phyloP scores from a whole-genome alignment of 2,797 vertebrate genomes.

The Todus mexicanus region DNA sequence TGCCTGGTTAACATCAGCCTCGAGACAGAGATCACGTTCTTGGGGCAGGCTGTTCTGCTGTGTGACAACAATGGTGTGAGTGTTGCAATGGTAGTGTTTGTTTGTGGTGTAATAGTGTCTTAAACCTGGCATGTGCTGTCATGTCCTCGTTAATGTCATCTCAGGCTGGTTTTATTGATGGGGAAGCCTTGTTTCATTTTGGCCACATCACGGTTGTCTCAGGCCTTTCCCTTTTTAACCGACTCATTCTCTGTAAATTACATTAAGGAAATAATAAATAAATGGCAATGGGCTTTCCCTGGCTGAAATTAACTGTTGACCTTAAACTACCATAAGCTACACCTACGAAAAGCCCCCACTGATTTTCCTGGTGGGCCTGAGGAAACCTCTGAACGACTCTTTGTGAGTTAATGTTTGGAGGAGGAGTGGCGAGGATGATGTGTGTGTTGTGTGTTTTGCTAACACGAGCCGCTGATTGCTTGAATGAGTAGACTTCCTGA shows the following conservation, averaged over 20 bases:
- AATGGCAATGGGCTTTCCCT: constrained; percentile 34
- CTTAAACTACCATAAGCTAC: background rate
- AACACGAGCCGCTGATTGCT: background rate
- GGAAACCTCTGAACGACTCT: background rate
- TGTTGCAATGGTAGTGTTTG: background rate
- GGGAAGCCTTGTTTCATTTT: background rate
- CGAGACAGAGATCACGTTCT: background rate
- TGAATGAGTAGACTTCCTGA: constrained; percentile 59
- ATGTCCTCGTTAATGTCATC: background rate
- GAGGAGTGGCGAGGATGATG: background rate
- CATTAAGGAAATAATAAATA: constrained; percentile 34
- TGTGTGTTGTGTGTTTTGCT: background rate
- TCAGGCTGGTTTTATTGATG: background rate
- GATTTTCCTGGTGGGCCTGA: constrained; percentile 45
- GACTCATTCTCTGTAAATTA: background rate
- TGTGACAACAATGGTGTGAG: background rate
- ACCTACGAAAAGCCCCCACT: constrained; percentile 3
- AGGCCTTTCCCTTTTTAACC: background rate
- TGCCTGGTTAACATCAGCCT: background rate
- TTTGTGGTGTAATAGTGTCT: background rate
- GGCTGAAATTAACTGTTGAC: constrained; percentile 33
- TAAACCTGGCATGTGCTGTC: background rate
- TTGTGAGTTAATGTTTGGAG: constrained; percentile 12
- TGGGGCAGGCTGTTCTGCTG: background rate
- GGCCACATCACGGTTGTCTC: background rate